These are phyloP conservation scores for Etheostoma nigrum DNA, from an alignment of 2,797 vertebrate species.

Conservation along the genomic window DNA sequence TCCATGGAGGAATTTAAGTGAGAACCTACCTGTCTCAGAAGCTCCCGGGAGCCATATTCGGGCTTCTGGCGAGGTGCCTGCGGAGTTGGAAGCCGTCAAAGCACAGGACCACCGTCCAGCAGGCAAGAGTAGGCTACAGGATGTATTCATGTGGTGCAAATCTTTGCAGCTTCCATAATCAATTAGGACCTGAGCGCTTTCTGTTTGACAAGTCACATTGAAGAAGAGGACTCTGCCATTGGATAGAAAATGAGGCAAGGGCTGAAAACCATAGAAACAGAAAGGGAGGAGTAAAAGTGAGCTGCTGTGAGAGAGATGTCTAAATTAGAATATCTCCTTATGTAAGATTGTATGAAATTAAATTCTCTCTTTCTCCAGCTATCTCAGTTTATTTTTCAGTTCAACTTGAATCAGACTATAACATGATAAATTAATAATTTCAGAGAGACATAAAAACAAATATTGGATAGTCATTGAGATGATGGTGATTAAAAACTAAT, in stretches of 20 bases:
- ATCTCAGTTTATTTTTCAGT: not conserved
- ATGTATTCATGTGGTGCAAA: constrained; percentile 40
- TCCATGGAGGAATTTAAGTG: not conserved
- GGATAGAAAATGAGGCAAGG: constrained; percentile 65
- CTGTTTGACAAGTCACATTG: constrained; percentile 56
- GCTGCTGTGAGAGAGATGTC: constrained; percentile 1
- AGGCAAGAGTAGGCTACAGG: constrained; percentile 71
- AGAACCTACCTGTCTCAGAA: constrained; percentile 57
- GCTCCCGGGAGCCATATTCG: constrained; percentile 40
- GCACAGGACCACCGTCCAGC: constrained; percentile 58
- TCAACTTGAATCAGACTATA: constrained; percentile 6
- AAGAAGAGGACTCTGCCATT: constrained; percentile 76
- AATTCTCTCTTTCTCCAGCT: not conserved
- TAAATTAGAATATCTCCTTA: constrained; percentile 7
- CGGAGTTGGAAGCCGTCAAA: constrained; percentile 74
- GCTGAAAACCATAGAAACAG: constrained; percentile 58
- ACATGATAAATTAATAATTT: constrained; percentile 17
- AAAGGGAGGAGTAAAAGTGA: not conserved
- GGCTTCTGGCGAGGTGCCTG: constrained; percentile 73
- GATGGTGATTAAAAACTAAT: constrained; percentile 55
- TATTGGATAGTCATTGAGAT: not conserved
- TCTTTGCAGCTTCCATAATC: constrained; percentile 56
- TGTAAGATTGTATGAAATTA: not conserved
- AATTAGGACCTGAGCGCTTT: not conserved
- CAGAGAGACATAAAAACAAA: constrained; percentile 37